Base-by-base conservation (phyloP, 2,797 vertebrate species). In the Helicolenus hilgendorfi region DNA sequence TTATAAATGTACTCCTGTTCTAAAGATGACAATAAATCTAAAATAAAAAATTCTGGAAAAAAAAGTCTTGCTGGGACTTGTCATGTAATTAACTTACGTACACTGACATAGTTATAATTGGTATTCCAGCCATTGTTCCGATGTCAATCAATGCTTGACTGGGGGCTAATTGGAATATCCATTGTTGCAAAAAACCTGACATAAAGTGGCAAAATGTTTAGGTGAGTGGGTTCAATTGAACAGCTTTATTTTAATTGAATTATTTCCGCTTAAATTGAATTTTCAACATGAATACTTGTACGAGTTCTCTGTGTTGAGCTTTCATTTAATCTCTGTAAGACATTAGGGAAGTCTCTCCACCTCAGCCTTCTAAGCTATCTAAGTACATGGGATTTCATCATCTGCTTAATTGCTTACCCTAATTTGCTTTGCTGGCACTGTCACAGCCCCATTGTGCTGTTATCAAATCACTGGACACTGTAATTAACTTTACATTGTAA, bases 401-500 rank as follows among this genome's bases (percentile, higher is more conserved):
- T 88, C 85, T 86, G 86, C 88, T 89, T 96, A 96, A 95, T 92
- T 94, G 92, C 91, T 89, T 78, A 86, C 76, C 77, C 81, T 93
- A 92, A 95, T 93, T 93, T 93, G 86, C 93, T 90, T 92, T 84
- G 78, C 90, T 91, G 89, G 80, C 82, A 83, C 89, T 80, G 87
- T 91, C 89, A 84, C 92, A 86, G 86, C 77, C 62, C 77, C 85
- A 88, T 90, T 95, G 91, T 93, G 67, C 63, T 72, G 71, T 90
- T 92, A 96, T 95, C 86, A 90, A 91, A 94, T 94, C 88, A 89
- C 87, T 31, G 26, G 79, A 71, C 89, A 82, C 86, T 83, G 81
- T 86, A 96, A 96, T 96, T 94, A 95, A 93, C 86, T 91, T 89
- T 41, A 87, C 89, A 91, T 84, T 92, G 91, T 91, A 90, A 87